phyloP scores from a whole-genome alignment of 2,797 vertebrate species.

The Pipistrellus kuhlii region DNA sequence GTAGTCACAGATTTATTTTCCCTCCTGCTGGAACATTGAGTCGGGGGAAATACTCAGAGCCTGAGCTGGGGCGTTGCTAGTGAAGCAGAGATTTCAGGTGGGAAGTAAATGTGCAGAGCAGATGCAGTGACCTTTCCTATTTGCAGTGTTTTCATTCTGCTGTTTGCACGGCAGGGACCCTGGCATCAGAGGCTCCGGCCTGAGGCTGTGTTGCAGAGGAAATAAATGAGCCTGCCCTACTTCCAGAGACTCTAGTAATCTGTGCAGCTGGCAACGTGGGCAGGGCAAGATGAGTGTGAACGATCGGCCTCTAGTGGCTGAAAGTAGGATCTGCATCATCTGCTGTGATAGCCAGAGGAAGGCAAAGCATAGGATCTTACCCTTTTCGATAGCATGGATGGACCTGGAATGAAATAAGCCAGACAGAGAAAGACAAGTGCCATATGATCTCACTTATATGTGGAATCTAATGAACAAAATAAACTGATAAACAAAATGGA shows the following conservation, averaged over 20 bases:
- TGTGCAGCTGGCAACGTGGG: constrained; percentile 3
- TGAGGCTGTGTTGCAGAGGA: constrained; percentile 76
- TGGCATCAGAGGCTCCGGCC: constrained; percentile 79
- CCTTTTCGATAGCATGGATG: not conserved
- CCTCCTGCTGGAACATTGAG: constrained; percentile 47
- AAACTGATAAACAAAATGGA: not conserved
- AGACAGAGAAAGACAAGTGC: not conserved
- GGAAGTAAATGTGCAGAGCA: constrained; percentile 64
- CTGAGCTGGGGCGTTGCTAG: constrained; percentile 26
- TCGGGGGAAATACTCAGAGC: constrained; percentile 34
- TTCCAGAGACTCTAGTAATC: constrained; percentile 74
- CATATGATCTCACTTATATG: not conserved
- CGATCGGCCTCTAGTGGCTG: constrained; percentile 73
- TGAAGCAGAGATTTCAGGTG: constrained; percentile 76
- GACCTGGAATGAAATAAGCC: not conserved
- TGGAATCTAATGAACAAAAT: not conserved
- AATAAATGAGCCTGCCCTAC: constrained; percentile 81
- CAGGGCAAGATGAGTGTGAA: constrained; percentile 45
- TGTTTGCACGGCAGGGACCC: constrained; percentile 74
- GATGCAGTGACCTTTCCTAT: constrained; percentile 79
- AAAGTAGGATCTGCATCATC: not conserved
- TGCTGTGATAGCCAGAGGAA: not conserved
- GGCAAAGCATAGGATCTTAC: not conserved
- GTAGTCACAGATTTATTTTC: constrained; percentile 2
- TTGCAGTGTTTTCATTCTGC: constrained; percentile 78